Conservation (phyloP, 2,888 invertebrate genomes). For the Bruchidius siliquastri region DNA sequence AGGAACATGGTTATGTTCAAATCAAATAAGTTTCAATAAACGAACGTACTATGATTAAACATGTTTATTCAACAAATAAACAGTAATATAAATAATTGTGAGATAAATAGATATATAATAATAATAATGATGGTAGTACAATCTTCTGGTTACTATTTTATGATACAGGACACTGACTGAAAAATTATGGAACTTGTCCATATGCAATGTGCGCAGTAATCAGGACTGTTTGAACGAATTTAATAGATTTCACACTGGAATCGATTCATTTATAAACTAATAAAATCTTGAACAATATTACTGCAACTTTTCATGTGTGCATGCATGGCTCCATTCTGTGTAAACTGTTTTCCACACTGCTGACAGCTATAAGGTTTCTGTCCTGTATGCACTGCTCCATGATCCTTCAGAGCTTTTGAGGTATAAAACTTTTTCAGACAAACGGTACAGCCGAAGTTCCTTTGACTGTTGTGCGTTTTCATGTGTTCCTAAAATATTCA, state of each 20-base stretch:
- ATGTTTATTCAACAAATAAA: no score
- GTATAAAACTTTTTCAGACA: conserved; percentile 40
- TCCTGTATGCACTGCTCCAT: conserved; percentile 37
- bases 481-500: conserved; percentile 36
- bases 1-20: no score
- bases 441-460: conserved; percentile 38
- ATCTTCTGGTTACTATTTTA: no score
- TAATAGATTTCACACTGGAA: not conserved
- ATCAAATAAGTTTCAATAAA: no score
- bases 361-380: conserved; percentile 42
- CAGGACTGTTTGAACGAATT: no score
- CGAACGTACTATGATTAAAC: no score
- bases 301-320: conserved; percentile 24
- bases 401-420: conserved; percentile 36
- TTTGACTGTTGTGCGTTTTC: conserved; percentile 36
- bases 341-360: conserved; percentile 40
- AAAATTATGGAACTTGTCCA: no score
- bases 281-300: not conserved
- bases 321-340: conserved; percentile 30
- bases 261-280: not conserved
- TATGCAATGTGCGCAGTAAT: no score
- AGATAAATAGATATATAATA: no score
- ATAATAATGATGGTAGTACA: no score
- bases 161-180: no score
- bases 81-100: no score